These are phyloP conservation scores for Spodoptera litura DNA, from an alignment of 1,140 invertebrate species.

Conservation along the genomic window DNA sequence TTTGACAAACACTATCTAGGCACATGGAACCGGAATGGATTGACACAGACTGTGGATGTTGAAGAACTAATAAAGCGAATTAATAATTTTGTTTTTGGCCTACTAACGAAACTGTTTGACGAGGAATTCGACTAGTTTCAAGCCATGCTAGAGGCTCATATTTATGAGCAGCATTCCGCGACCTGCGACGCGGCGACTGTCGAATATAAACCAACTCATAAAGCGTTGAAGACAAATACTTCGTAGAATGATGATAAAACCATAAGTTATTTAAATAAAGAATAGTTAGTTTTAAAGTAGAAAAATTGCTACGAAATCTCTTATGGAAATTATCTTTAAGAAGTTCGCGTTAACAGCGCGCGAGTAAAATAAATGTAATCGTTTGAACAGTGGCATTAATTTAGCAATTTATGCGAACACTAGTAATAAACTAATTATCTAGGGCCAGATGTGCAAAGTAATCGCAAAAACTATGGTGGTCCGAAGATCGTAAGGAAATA, in stretches of 20 bases:
- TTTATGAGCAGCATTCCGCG: no score
- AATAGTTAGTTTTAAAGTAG: background rate
- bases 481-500: slow-evolving; percentile 49
- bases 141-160: no score
- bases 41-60: no score
- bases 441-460: slow-evolving; percentile 46
- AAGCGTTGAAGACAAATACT: background rate
- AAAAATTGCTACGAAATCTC: background rate
- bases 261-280: background rate
- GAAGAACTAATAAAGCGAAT: background rate
- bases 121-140: no score
- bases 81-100: no score
- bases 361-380: slow-evolving; percentile 16
- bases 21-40: no score
- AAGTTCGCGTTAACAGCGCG: slow-evolving; percentile 1
- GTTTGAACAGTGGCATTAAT: background rate
- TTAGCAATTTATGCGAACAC: slow-evolving; percentile 24
- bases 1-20: no score
- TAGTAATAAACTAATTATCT: slow-evolving; percentile 43
- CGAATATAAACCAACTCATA: no score
- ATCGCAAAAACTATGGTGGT: slow-evolving; percentile 34
- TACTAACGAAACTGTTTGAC: no score
- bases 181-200: no score
- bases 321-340: background rate
- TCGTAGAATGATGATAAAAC: background rate